Evolutionary conservation across 2,888 invertebrate species (phyloP).

Genomic region (Apoda limacodes): DNA sequence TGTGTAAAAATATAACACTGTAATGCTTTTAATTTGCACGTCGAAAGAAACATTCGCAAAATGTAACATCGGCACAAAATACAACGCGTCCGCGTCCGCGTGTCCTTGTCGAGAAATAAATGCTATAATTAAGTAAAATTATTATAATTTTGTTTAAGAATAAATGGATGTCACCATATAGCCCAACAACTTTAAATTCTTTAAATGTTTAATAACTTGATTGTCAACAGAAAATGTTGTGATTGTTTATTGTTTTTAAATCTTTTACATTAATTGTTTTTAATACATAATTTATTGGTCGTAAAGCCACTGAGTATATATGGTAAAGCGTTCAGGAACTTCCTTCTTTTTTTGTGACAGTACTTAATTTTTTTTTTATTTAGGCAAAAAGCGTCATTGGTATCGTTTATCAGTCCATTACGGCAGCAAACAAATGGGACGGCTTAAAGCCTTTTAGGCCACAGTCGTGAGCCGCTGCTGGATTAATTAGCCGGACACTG

Average conservation of each 20-base stretch:
- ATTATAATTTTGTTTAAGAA: slow-evolving; percentile 60
- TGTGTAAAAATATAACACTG: slow-evolving; percentile 41
- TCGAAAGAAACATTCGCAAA: too few relatives aligned
- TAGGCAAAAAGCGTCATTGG: slow-evolving; percentile 36
- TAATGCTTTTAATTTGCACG: slow-evolving; percentile 47
- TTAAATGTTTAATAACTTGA: slow-evolving; percentile 24
- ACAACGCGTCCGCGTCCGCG: slow-evolving; percentile 26
- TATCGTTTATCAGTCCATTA: slow-evolving; percentile 64
- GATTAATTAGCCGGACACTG: slow-evolving; percentile 53
- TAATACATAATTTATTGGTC: not conserved
- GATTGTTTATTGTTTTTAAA: slow-evolving; percentile 9
- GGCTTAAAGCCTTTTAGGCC: slow-evolving; percentile 62
- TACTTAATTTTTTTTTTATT: slow-evolving; percentile 8
- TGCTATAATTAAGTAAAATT: slow-evolving; percentile 66
- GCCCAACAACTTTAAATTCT: slow-evolving; percentile 42
- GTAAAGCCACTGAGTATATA: too few relatives aligned
- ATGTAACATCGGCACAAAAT: too few relatives aligned
- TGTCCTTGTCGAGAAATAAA: slow-evolving; percentile 54
- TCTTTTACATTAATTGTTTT: not conserved
- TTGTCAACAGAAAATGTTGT: slow-evolving; percentile 28
- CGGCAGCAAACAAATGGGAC: slow-evolving; percentile 54
- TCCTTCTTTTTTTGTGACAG: too few relatives aligned
- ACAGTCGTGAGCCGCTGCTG: slow-evolving; percentile 57
- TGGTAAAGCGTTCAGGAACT: too few relatives aligned
- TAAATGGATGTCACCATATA: slow-evolving; percentile 57